A percentile compares a stretch with the other conserved stretches of the same genome.
These are phyloP conservation scores for Thymallus thymallus DNA, from an alignment of 2,113 vertebrate genomes.

Conservation along the genomic window DNA sequence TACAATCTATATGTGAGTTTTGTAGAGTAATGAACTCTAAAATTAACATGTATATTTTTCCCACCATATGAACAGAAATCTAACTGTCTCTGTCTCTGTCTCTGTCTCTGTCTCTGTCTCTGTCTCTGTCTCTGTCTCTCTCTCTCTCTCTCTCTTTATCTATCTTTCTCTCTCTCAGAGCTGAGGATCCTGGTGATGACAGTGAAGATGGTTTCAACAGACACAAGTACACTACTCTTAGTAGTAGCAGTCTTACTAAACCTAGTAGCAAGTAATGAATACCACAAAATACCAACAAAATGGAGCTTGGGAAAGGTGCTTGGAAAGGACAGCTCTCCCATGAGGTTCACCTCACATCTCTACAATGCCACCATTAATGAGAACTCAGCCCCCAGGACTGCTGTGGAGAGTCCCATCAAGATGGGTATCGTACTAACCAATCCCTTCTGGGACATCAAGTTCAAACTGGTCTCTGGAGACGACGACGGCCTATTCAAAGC, in stretches of 20 bases:
- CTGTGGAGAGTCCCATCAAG: slow-evolving; percentile 79
- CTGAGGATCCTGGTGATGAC: slow-evolving; percentile 46
- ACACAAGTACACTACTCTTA: slow-evolving; percentile 43
- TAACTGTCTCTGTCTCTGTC: background rate
- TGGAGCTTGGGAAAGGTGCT: slow-evolving; percentile 60
- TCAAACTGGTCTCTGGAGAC: slow-evolving; percentile 83
- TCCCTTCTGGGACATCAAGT: slow-evolving; percentile 79
- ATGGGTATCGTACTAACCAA: slow-evolving; percentile 86
- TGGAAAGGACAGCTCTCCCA: slow-evolving; percentile 68
- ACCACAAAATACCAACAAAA: too few relatives aligned
- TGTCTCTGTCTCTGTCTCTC: background rate
- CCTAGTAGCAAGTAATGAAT: slow-evolving; percentile 50
- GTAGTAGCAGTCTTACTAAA: slow-evolving; percentile 64
- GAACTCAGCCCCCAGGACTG: slow-evolving; percentile 91
- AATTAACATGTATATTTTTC: too few relatives aligned
- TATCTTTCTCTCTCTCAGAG: slow-evolving; percentile 35
- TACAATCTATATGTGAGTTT: background rate
- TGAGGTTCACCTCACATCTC: slow-evolving; percentile 86
- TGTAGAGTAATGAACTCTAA: background rate
- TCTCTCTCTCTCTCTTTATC: background rate
- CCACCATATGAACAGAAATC: too few relatives aligned
- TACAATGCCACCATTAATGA: slow-evolving; percentile 93
- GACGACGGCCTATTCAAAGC: slow-evolving; percentile 81
- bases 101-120: background rate
- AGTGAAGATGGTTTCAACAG: slow-evolving; percentile 61